These are phyloP conservation scores for Alouatta palliata DNA, from an alignment of 2,113 vertebrate genomes.

Conservation along the genomic window DNA sequence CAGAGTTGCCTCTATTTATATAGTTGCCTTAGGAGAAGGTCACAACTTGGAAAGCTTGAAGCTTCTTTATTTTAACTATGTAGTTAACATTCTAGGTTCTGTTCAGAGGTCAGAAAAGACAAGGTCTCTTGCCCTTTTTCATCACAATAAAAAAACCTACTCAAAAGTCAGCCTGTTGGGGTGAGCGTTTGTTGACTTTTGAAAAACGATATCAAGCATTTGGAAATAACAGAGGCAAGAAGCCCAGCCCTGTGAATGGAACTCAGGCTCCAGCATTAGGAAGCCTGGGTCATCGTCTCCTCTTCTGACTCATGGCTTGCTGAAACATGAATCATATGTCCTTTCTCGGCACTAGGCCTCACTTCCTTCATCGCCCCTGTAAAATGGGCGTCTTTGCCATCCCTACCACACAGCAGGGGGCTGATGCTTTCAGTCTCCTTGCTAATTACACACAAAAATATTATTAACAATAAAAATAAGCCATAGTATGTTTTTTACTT, in stretches of 20 bases:
- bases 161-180: constrained; percentile 10
- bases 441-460: constrained; percentile 60
- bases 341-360: constrained; percentile 55
- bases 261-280: neutral
- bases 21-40: neutral
- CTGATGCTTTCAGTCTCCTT: constrained; percentile 16
- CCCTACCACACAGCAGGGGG: constrained; percentile 41
- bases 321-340: constrained; percentile 64
- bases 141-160: constrained; percentile 11
- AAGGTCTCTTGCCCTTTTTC: constrained; percentile 4
- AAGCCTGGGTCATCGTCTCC: constrained; percentile 44
- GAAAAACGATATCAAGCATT: constrained; percentile 31
- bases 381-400: constrained; percentile 63
- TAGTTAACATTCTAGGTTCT: constrained; percentile 33
- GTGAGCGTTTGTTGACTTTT: constrained; percentile 5
- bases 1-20: neutral
- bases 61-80: constrained; percentile 27
- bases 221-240: constrained; percentile 51
- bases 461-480: constrained; percentile 58
- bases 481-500: constrained; percentile 8
- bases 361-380: constrained; percentile 61
- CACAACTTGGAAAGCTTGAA: neutral
- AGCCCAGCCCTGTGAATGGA: neutral
- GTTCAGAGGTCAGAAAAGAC: constrained; percentile 36
- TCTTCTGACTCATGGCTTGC: constrained; percentile 73